Percentiles rank a stretch among this genome's conserved stretches.
phyloP scores from a whole-genome alignment of 2,888 invertebrate genomes.

The Drosophila ezoana region DNA sequence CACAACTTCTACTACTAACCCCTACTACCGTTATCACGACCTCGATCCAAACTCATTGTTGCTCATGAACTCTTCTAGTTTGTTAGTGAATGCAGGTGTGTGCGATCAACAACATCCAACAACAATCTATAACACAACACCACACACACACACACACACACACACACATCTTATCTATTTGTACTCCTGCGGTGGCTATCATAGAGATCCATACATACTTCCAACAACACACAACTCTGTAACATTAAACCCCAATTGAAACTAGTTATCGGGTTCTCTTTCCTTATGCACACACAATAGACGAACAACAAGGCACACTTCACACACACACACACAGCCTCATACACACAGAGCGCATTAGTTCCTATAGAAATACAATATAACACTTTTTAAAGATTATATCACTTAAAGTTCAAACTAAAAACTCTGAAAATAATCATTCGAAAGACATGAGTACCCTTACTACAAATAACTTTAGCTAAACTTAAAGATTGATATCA shows the following conservation, averaged over 20 bases:
- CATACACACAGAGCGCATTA: constrained; percentile 7
- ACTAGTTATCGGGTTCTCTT: constrained; percentile 22
- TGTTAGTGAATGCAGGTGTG: constrained; percentile 85
- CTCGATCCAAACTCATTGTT: constrained; percentile 84
- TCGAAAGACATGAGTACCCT: background rate
- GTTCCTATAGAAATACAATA: constrained; percentile 45
- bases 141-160: constrained; percentile 5
- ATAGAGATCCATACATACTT: constrained; percentile 18
- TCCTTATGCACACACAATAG: constrained; percentile 11
- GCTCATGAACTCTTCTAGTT: constrained; percentile 84
- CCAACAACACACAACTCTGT: constrained; percentile 13
- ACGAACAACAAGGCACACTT: constrained; percentile 31
- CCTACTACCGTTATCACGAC: constrained; percentile 78
- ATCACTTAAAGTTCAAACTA: constrained; percentile 19
- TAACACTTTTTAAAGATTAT: constrained; percentile 10
- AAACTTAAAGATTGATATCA: background rate
- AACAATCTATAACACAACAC: constrained; percentile 36
- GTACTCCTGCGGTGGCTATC: constrained; percentile 23
- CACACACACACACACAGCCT: constrained; percentile 19
- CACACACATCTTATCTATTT: constrained; percentile 27
- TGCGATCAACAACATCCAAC: constrained; percentile 71
- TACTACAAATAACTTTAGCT: background rate
- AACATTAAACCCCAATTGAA: constrained; percentile 1
- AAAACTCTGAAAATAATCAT: too few species aligned
- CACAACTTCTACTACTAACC: constrained; percentile 51